Evolutionary conservation across 2,113 vertebrate species (phyloP), one percentile per base, ranked within the genome.

Genomic region (Mola mola): DNA sequence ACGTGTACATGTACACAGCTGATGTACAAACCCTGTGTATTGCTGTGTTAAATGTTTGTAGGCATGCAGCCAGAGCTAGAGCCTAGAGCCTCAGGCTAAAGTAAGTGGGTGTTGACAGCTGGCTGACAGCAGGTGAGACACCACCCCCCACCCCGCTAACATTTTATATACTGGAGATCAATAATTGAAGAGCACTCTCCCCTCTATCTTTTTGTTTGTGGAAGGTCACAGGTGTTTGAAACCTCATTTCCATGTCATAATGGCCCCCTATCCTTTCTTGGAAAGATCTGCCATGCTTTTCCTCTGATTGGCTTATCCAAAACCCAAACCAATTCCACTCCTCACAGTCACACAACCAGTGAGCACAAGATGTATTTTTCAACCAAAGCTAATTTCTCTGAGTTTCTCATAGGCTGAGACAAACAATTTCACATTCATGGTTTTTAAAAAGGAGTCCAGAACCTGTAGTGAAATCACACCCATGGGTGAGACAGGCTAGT

Each of bases 1-100:
- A 47, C 25, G 8, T 72, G 44, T 67, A 58, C 34, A 55, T 42
- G 65, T 70, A 56, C 73, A 81, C 70, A 66, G 56, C 37, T 50
- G 33, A n/a, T 0, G 12, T 31, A 25, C 37, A 34, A 19, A n/a
- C 25, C 36, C n/a, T 8, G 43, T 15, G 33, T 1, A 19, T 36
- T 29, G 36, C 16, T 22, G 49, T 22, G 10, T 26, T 19, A 38
- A 25, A 10, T 10, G 33, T 19, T 49, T 28, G 24, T 57, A 11
- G 6, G 41, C 13, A 11, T 12, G 8, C 20, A 62, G 16, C 57
- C 4, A 19, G n/a, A 49, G 31, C 47, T 1, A 4, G 6, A 49
- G 25, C 34, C 4, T 50, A n/a, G n/a, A n/a, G n/a, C n/a, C 8
- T 59, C 2, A 22, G 21, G 22, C 6, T 13, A 25, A 9, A n/a